Base-by-base conservation (phyloP, 2,888 invertebrate species). In the Ceriagrion tenellum region DNA sequence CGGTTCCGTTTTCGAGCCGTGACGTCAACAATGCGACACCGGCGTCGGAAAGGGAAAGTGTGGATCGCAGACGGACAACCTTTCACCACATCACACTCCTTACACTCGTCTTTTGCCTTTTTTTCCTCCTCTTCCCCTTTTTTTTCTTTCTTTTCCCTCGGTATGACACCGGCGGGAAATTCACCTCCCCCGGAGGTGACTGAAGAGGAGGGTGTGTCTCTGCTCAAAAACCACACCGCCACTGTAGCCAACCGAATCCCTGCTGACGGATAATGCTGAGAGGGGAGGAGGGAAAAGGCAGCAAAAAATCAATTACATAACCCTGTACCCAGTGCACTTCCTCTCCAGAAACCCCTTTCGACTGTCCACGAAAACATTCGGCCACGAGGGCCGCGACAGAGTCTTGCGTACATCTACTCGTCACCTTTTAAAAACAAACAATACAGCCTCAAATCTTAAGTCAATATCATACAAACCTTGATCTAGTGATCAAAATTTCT, bases 11-110 rank as follows among this genome's bases (percentile, higher is more conserved):
- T 81, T 35, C 81, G 35, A 81, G 35, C 35, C 30, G 30, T 81
- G 81, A 81, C 81, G 81, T 81, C 81, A 81, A 81, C 81, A 81
- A 81, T 81, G 81, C 81, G 81, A 81, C 81, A 81, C 81, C 35
- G 35, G 81, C n/a, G 81, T 4, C 30, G 81, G 81, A 81, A 81
- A 81, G 35, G 81, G 81, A 81, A 81, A 81, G 81, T 35, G 81
- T 81, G 16, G 81, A 81, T 81, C 81, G 81, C 81, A 81, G 81
- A 81, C 81, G 81, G 81, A 81, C 81, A 81, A 81, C 81, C 81
- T 81, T 81, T 81, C 81, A 81, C 81, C 81, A 81, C 35, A 81
- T 90, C 90, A 55, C 90, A 55, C 89, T 35, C 40, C 30, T 47
- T 23, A 55, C 90, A 10, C 90, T 47, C 30, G 55, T 55, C 56